These are phyloP conservation scores for Cariama cristata DNA, from an alignment of 2,113 vertebrate genomes.

Conservation along the genomic window DNA sequence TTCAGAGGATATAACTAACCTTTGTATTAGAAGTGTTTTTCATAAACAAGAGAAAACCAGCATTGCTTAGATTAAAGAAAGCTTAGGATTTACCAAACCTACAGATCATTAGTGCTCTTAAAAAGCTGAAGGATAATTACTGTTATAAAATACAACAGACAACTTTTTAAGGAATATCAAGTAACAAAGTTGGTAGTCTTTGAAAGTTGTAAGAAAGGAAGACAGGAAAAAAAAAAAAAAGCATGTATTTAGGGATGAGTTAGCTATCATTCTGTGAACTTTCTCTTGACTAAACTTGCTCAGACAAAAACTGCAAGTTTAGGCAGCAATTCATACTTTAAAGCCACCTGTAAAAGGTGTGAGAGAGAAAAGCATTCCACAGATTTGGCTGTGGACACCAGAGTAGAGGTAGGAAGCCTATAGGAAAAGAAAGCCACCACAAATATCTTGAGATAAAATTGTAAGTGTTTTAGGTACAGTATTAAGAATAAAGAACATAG, in stretches of 20 bases:
- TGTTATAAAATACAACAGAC: neutral
- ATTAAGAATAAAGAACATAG: neutral
- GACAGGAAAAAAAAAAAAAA: neutral
- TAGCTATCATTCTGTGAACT: neutral
- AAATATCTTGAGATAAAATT: neutral
- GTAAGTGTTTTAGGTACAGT: neutral
- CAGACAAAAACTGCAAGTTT: neutral
- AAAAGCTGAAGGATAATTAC: neutral
- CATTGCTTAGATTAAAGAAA: neutral
- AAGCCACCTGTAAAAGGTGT: neutral
- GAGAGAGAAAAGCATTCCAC: neutral
- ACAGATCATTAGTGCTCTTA: neutral
- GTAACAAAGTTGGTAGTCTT: neutral
- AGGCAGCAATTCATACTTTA: neutral
- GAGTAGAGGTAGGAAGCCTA: neutral
- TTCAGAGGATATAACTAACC: neutral
- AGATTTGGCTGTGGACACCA: neutral
- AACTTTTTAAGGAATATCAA: neutral
- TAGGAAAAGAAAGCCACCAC: neutral
- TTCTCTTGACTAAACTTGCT: conserved; percentile 29
- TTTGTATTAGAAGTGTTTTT: neutral
- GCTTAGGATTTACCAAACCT: neutral
- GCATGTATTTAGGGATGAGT: neutral
- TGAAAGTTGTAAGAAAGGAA: neutral
- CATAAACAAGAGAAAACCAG: neutral